A percentile compares a stretch with the other conserved stretches of the same genome.
phyloP scores from a whole-genome alignment of 2,888 invertebrate species.

The Rosalia funebris region DNA sequence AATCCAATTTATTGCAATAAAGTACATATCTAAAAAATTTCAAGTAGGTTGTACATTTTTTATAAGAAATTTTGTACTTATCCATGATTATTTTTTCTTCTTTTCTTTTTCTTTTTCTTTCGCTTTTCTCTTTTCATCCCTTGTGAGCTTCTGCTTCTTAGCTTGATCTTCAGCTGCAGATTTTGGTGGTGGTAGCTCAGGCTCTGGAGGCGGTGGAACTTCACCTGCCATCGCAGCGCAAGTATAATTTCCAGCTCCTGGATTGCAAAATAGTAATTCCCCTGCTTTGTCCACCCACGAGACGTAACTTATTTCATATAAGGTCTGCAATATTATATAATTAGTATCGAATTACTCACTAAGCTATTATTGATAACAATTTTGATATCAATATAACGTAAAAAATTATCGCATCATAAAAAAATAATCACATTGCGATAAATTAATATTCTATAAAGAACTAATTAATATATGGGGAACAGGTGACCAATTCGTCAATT shows the following conservation, averaged over 20 bases:
- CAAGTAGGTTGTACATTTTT: too few relatives aligned
- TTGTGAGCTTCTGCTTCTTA: conserved; percentile 4
- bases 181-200: conserved; percentile 28
- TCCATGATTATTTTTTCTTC: conserved; percentile 5
- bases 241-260: conserved; percentile 66
- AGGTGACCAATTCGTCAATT: neutral
- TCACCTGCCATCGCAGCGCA: conserved; percentile 60
- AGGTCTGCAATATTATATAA: conserved; percentile 38
- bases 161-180: neutral
- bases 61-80: too few relatives aligned
- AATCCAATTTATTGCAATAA: too few relatives aligned
- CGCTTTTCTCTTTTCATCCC: conserved; percentile 16
- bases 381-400: too few relatives aligned
- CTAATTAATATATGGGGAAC: neutral
- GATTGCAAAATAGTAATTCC: conserved; percentile 64
- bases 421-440: neutral
- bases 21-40: too few relatives aligned
- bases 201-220: conserved; percentile 48
- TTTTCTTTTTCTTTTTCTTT: conserved; percentile 12
- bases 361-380: too few relatives aligned
- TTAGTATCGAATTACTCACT: conserved; percentile 2
- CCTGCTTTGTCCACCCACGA: conserved; percentile 61
- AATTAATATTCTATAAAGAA: neutral
- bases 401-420: neutral
- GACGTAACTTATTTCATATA: conserved; percentile 62